These are phyloP conservation scores for Chironomus striatipennis DNA, from an alignment of 1,140 invertebrate species.

Conservation along the genomic window DNA sequence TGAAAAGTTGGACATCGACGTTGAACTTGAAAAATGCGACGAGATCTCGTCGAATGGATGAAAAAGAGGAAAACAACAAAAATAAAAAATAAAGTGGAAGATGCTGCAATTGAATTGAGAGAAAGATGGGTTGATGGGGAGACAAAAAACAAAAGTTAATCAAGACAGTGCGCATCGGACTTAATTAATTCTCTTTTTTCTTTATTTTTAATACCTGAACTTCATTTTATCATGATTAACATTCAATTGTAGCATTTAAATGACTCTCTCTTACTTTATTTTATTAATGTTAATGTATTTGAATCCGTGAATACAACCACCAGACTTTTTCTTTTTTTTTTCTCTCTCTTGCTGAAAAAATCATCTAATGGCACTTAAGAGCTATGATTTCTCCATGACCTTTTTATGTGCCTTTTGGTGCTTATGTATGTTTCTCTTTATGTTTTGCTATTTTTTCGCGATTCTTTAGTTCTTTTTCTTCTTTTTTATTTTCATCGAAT, in stretches of 20 bases:
- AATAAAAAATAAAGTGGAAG: background rate
- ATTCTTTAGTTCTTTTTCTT: background rate
- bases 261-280: background rate
- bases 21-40: too few relatives aligned
- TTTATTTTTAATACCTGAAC: background rate
- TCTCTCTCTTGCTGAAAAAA: too few relatives aligned
- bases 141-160: background rate
- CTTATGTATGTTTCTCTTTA: background rate
- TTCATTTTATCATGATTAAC: slow-evolving; percentile 18
- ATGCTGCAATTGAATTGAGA: background rate
- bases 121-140: background rate
- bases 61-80: background rate
- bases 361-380: background rate
- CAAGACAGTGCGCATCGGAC: background rate
- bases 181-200: background rate
- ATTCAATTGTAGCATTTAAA: slow-evolving; percentile 21
- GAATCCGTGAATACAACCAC: background rate
- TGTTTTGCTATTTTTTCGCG: background rate
- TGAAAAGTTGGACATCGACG: background rate
- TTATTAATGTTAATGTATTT: too few relatives aligned
- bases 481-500: too few relatives aligned
- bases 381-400: slow-evolving; percentile 21
- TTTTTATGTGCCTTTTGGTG: background rate
- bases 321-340: background rate
- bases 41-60: too few relatives aligned